Evolutionary conservation across 1,140 invertebrate species (phyloP), one percentile per base, ranked within the genome.

Genomic region (Geopemphigus sp.): DNA sequence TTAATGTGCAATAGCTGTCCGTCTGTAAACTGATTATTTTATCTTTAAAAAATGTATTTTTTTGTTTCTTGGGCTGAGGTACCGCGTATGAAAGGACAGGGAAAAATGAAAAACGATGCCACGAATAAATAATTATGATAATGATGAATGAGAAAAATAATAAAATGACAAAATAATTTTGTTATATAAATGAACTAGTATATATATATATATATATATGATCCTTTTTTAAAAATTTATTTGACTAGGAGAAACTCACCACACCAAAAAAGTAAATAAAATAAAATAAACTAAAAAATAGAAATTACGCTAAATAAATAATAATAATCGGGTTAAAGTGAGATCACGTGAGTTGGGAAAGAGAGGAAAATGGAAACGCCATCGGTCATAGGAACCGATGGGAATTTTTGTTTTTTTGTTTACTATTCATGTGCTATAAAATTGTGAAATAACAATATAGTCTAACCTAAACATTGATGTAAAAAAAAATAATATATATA

Each of bases 171-270:
- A 72, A 72, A 72, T 72, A 29, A 72, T 72, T 54, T 54, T 72
- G 24, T 72, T 29, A 54, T 54, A 50, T 12, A 50, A 12, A 54
- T 54, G 50, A 72, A 72, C 24, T 54, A 29, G 29, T 72, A 61
- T 61, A 61, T n/a, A 39, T 39, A 39, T 39, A 39, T 39, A 8
- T 39, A 4, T 4, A 39, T 39, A 4, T 78, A 57, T 78, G 57
- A 63, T 78, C 45, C 26, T 78, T 76, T 81, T 70, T 81, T 61
- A 59, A 39, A 39, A 39, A 68, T 73, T 81, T 83, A 82, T 83
- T 83, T 83, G 83, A 83, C 83, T 83, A 83, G 83, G 81, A 82
- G 81, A 81, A 83, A 83, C 83, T 83, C 83, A 83, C 83, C 83
- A 83, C 83, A 83, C 83, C 83, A 83, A 82, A 81, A 80, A 81